Evolutionary conservation across 2,888 invertebrate species (phyloP), one percentile per base, ranked within the genome.

Genomic region (Hartigia nigra): DNA sequence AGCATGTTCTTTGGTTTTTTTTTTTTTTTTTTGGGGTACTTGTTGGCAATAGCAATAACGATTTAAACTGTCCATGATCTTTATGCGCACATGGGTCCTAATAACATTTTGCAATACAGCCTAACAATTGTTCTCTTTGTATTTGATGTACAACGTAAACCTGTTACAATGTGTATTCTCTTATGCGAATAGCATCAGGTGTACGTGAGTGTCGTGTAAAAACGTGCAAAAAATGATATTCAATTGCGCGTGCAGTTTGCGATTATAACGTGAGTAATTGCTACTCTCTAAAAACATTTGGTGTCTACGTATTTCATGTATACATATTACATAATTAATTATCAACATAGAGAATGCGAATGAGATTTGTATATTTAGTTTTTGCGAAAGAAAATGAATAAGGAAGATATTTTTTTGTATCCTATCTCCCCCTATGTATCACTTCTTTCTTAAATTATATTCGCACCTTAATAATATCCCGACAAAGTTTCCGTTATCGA

Each of bases 171-270:
- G 23, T 55, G 2, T 23, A 23, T 23, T 55, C 9, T 55, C 55
- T 55, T 55, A 55, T 23, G 55, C 23, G 55, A 55, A 55, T 55
- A 55, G 14, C 23, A 55, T 55, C 23, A 1, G 23, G 55, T 55
- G 55, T 55, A 55, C 55, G 55, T 55, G 55, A 55, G 23, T 69
- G 76, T 34, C 79, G 79, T 84, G 86, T 88, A 88, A 86, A 89
- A 87, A 88, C 81, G 88, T 88, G 88, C 88, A 89, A 89, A 88
- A 86, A 84, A 88, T 88, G 84, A 81, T 78, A 76, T 82, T 81
- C 81, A 83, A 80, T 82, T 85, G 83, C 84, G 81, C 82, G 78
- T 78, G 76, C 78, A 39, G 55, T 23, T 55, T 9, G 39, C 39
- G 39, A 39, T 39, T 55, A 55, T 55, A 55, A 55, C 14, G 23